These are phyloP conservation scores for Crax fasciolata DNA, from an alignment of 2,797 vertebrate genomes.

Conservation along the genomic window DNA sequence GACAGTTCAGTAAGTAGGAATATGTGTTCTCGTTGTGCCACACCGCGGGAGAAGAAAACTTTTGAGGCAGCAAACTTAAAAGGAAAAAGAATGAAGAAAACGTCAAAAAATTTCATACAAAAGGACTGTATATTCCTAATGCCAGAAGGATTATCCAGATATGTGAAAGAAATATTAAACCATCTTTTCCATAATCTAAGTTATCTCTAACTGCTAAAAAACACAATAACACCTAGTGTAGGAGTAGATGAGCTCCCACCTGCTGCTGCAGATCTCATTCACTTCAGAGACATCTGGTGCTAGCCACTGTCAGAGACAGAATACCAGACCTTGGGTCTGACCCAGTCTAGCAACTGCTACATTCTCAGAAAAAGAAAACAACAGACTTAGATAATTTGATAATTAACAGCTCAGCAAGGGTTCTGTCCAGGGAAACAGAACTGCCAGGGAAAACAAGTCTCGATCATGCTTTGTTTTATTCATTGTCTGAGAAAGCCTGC, in stretches of 20 bases:
- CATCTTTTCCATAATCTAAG: not conserved
- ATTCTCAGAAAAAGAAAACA: constrained; percentile 29
- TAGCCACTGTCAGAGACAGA: not conserved
- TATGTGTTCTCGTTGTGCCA: not conserved
- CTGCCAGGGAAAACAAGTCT: not conserved
- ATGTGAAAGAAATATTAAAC: not conserved
- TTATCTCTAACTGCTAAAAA: not conserved
- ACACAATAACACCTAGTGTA: not conserved
- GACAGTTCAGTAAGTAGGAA: not conserved
- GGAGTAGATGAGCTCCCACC: not conserved
- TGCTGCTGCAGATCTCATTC: not conserved
- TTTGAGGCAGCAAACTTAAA: not conserved
- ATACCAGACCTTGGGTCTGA: not conserved
- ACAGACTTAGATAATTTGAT: not conserved
- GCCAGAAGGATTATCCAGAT: not conserved
- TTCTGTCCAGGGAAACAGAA: constrained; percentile 9
- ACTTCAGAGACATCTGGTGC: constrained; percentile 16
- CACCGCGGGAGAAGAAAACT: not conserved
- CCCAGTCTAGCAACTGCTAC: constrained; percentile 9
- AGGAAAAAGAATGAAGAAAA: accelerated
- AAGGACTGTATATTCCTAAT: not conserved
- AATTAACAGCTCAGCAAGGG: constrained; percentile 3
- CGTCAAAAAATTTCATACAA: not conserved
- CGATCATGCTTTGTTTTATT: not conserved
- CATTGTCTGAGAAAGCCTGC: not conserved